phyloP scores from a whole-genome alignment of 2,888 invertebrate genomes.

The Anarsia innoxiella region DNA sequence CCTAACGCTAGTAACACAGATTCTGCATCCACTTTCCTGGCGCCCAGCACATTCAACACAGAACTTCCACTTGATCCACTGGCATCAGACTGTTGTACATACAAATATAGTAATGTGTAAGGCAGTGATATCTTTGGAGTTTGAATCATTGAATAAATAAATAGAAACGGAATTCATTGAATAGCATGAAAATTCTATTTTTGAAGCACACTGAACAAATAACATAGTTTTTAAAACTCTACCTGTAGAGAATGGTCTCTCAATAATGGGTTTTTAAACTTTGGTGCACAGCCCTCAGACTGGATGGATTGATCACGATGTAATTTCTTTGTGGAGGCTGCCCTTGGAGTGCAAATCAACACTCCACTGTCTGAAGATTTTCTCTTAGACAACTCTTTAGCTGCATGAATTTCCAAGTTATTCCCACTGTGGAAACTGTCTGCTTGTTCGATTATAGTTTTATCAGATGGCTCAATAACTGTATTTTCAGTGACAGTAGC shows the following conservation, averaged over 20 bases:
- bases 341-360: slow-evolving; percentile 40
- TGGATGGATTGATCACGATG: slow-evolving; percentile 66
- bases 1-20: slow-evolving; percentile 88
- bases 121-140: too few relatives aligned
- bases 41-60: slow-evolving; percentile 88
- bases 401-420: slow-evolving; percentile 46
- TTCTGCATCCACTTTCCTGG: slow-evolving; percentile 91
- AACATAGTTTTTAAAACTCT: neutral
- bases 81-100: slow-evolving; percentile 55
- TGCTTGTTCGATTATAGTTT: slow-evolving; percentile 22
- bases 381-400: slow-evolving; percentile 51
- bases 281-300: slow-evolving; percentile 61
- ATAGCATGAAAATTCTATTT: neutral
- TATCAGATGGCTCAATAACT: slow-evolving; percentile 37
- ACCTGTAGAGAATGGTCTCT: slow-evolving; percentile 71
- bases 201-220: neutral
- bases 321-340: slow-evolving; percentile 41
- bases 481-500: slow-evolving; percentile 53
- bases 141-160: slow-evolving; percentile 1
- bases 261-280: slow-evolving; percentile 60
- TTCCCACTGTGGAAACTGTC: slow-evolving; percentile 34
- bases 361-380: slow-evolving; percentile 58
- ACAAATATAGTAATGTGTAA: slow-evolving; percentile 7
- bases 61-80: slow-evolving; percentile 79
- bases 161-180: slow-evolving; percentile 1